Conservation (phyloP, 1,140 invertebrate genomes). For the Gryon sp. region DNA sequence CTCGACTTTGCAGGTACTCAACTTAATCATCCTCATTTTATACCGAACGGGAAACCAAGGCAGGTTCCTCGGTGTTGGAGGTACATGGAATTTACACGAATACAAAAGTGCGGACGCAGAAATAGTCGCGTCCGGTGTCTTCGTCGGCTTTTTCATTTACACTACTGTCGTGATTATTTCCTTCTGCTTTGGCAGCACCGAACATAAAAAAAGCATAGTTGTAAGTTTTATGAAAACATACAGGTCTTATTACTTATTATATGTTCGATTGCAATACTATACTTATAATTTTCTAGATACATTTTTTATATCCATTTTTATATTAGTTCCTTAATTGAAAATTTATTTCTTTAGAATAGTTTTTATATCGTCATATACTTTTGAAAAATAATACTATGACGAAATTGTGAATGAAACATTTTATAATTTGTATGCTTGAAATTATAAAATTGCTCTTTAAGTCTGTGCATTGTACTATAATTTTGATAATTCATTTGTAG, state of each 20-base stretch:
- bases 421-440: no score
- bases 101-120: slow-evolving; percentile 91
- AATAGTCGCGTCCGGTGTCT: slow-evolving; percentile 90
- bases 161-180: slow-evolving; percentile 85
- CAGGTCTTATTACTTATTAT: no score
- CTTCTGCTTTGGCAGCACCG: slow-evolving; percentile 86
- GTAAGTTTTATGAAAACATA: slow-evolving; percentile 71
- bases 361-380: no score
- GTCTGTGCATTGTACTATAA: no score
- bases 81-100: slow-evolving; percentile 93
- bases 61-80: slow-evolving; percentile 89
- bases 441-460: no score
- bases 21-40: slow-evolving; percentile 88
- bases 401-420: no score
- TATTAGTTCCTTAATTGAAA: no score
- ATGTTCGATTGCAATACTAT: no score
- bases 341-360: no score
- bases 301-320: background rate
- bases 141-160: slow-evolving; percentile 91
- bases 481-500: no score
- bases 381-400: no score
- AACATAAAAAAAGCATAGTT: slow-evolving; percentile 84
- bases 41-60: slow-evolving; percentile 90
- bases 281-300: no score
- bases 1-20: slow-evolving; percentile 84